Percentiles rank a stretch among this genome's conserved stretches.
phyloP scores from a whole-genome alignment of 1,140 invertebrate genomes.

The Cydia amplana region DNA sequence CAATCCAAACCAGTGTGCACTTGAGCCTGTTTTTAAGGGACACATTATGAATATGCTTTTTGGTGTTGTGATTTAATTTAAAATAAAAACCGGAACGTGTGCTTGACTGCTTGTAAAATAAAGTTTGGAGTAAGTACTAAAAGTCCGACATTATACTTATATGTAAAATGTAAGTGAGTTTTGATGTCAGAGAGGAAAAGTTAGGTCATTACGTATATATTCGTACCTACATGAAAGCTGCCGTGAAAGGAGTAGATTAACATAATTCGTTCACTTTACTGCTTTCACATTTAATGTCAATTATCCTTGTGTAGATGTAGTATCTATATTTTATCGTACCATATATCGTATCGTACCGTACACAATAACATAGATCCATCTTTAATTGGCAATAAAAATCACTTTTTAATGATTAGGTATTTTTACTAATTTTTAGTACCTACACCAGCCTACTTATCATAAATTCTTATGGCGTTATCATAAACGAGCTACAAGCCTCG shows the following conservation, averaged over 20 bases:
- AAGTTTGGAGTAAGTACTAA: background rate
- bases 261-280: background rate
- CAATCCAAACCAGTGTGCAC: background rate
- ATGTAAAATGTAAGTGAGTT: constrained; percentile 5
- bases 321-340: too few relatives aligned
- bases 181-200: background rate
- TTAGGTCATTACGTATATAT: background rate
- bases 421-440: too few relatives aligned
- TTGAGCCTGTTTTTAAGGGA: background rate
- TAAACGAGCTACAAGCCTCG: too few relatives aligned
- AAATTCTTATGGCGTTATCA: too few relatives aligned
- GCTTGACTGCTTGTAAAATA: background rate
- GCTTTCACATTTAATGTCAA: background rate
- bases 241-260: background rate
- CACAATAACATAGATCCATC: too few relatives aligned
- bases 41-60: background rate
- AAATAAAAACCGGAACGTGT: background rate
- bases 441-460: too few relatives aligned
- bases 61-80: background rate
- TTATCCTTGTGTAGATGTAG: background rate
- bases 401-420: too few relatives aligned
- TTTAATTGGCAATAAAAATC: too few relatives aligned
- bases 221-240: background rate
- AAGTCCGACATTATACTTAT: constrained; percentile 2
- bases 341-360: too few relatives aligned